phyloP scores from a whole-genome alignment of 2,888 invertebrate genomes.

The Trichopria drosophilae region DNA sequence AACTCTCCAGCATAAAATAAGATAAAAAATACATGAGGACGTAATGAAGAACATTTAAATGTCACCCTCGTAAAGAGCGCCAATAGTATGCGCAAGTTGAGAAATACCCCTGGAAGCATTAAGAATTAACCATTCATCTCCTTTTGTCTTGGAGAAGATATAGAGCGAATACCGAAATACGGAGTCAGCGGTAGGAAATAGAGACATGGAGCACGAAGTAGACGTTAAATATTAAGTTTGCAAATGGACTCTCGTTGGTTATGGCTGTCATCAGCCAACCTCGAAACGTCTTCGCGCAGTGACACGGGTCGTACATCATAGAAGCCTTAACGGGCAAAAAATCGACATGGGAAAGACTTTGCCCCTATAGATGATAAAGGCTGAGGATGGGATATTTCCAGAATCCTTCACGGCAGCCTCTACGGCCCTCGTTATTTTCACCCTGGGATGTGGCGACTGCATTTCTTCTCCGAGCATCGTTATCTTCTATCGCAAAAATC shows the following conservation, averaged over 20 bases:
- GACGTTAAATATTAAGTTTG: conserved; percentile 33
- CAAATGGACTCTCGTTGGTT: conserved; percentile 23
- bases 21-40: no score
- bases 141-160: conserved; percentile 18
- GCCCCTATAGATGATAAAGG: no score
- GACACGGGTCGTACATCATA: no score
- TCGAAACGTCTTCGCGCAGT: neutral
- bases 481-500: conserved; percentile 31
- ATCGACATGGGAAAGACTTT: no score
- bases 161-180: neutral
- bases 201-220: neutral
- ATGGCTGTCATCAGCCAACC: neutral
- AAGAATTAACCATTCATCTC: conserved; percentile 27
- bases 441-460: conserved; percentile 14
- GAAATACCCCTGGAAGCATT: conserved; percentile 32
- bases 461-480: conserved; percentile 29
- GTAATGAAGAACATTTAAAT: no score
- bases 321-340: no score
- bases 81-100: conserved; percentile 26
- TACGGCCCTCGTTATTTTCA: conserved; percentile 24
- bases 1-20: no score
- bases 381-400: no score
- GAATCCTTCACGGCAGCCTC: conserved; percentile 23
- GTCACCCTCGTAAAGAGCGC: no score
- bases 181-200: neutral